Evolutionary conservation across 2,888 invertebrate species (phyloP).

Genomic region (Scelioninae gen. 1): DNA sequence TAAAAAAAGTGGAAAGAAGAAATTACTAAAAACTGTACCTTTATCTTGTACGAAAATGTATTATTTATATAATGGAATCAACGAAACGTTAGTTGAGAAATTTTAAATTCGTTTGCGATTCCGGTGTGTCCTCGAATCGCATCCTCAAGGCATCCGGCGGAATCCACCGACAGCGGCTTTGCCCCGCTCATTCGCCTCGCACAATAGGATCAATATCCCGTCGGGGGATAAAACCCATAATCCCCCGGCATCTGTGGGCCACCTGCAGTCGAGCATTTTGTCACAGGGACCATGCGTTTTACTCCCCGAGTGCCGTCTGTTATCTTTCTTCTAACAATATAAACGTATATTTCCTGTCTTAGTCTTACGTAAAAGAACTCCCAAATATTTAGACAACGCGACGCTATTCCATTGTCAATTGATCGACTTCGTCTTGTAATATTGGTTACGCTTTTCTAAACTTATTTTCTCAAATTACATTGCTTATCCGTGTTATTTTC

Average conservation of each 20-base stretch:
- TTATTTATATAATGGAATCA: background rate
- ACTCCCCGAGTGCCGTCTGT: slow-evolving; percentile 69
- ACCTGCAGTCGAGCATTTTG: slow-evolving; percentile 84
- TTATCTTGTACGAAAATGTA: background rate
- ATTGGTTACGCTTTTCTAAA: slow-evolving; percentile 55
- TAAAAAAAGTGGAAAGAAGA: too few species aligned
- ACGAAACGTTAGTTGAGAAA: slow-evolving; percentile 11
- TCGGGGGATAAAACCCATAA: slow-evolving; percentile 83
- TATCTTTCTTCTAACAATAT: slow-evolving; percentile 42
- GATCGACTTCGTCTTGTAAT: slow-evolving; percentile 68
- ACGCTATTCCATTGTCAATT: slow-evolving; percentile 74
- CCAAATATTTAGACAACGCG: slow-evolving; percentile 82
- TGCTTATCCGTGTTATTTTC: slow-evolving; percentile 44
- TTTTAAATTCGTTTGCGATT: slow-evolving; percentile 26
- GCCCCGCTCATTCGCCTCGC: slow-evolving; percentile 73
- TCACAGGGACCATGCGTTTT: slow-evolving; percentile 79
- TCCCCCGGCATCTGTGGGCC: slow-evolving; percentile 83
- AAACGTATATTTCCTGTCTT: slow-evolving; percentile 68
- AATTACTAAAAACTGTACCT: too few species aligned
- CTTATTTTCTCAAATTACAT: slow-evolving; percentile 58
- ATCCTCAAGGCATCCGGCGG: slow-evolving; percentile 63
- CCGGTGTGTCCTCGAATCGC: slow-evolving; percentile 62
- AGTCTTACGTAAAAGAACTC: slow-evolving; percentile 70
- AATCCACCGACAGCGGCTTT: slow-evolving; percentile 68
- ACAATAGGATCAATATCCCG: slow-evolving; percentile 84